phyloP scores from a whole-genome alignment of 2,888 invertebrate species.

The Leptinotarsa rubiginosa region DNA sequence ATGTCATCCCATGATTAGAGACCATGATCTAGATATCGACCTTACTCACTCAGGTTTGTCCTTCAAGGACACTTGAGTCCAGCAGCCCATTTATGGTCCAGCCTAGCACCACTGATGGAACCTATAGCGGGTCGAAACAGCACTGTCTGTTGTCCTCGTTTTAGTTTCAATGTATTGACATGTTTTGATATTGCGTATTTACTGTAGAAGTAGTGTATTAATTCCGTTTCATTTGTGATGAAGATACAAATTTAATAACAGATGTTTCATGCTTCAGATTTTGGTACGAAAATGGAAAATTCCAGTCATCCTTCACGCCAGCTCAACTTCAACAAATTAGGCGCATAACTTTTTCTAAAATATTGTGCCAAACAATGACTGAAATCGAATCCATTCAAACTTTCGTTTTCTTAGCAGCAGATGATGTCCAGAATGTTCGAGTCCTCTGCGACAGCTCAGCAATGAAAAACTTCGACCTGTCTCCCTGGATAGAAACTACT shows the following conservation, averaged over 20 bases:
- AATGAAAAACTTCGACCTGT: conserved; percentile 72
- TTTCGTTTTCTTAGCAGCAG: conserved; percentile 75
- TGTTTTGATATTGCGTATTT: too few species aligned
- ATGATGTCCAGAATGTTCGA: conserved; percentile 72
- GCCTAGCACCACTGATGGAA: too few species aligned
- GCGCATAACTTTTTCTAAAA: conserved; percentile 77
- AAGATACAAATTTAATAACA: background rate
- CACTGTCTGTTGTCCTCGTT: too few species aligned
- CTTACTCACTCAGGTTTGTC: too few species aligned
- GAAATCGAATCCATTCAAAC: conserved; percentile 77
- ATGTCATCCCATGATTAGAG: too few species aligned
- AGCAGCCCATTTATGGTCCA: too few species aligned
- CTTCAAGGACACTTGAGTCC: too few species aligned
- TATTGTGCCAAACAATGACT: conserved; percentile 77
- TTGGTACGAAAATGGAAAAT: conserved; percentile 85
- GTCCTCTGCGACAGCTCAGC: conserved; percentile 69
- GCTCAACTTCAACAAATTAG: conserved; percentile 81
- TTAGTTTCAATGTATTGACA: too few species aligned
- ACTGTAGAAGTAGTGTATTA: too few species aligned
- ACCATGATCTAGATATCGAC: too few species aligned
- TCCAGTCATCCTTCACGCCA: conserved; percentile 80
- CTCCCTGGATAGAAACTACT: conserved; percentile 71
- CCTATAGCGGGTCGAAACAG: too few species aligned
- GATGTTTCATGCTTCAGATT: conserved; percentile 67
- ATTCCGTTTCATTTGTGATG: too few species aligned